phyloP scores from a whole-genome alignment of 2,888 invertebrate genomes.

The Orthosia cruda region DNA sequence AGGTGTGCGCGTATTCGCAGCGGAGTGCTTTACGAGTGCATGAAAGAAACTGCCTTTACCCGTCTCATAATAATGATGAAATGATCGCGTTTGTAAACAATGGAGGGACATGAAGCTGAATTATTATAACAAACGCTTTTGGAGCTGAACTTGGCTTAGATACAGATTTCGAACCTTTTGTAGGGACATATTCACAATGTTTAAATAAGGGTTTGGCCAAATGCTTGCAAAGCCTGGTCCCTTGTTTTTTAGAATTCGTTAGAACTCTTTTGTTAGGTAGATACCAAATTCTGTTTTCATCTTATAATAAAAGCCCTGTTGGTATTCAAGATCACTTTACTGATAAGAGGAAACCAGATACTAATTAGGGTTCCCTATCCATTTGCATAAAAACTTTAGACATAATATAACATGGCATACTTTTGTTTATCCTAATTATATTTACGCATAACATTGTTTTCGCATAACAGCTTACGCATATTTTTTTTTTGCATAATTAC shows the following conservation, averaged over 20 bases:
- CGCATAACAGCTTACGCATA: too few relatives aligned
- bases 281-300: too few relatives aligned
- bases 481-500: too few relatives aligned
- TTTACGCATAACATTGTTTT: too few relatives aligned
- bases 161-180: neutral
- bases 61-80: constrained; percentile 54
- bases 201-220: neutral
- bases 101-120: constrained; percentile 21
- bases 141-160: neutral
- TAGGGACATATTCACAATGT: neutral
- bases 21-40: constrained; percentile 65
- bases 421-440: too few relatives aligned
- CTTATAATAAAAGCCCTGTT: too few relatives aligned
- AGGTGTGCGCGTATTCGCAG: constrained; percentile 69
- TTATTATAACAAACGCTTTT: constrained; percentile 10
- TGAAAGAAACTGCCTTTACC: constrained; percentile 71
- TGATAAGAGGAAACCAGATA: neutral
- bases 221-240: neutral
- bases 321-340: neutral
- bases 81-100: constrained; percentile 53
- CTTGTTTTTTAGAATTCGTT: neutral
- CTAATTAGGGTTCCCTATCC: too few relatives aligned
- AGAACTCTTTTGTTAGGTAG: neutral
- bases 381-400: too few relatives aligned
- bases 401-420: too few relatives aligned